Percentiles rank a stretch among this genome's conserved stretches.
Evolutionary conservation across 2,888 invertebrate species (phyloP).

Genomic region (Macropis europaea): DNA sequence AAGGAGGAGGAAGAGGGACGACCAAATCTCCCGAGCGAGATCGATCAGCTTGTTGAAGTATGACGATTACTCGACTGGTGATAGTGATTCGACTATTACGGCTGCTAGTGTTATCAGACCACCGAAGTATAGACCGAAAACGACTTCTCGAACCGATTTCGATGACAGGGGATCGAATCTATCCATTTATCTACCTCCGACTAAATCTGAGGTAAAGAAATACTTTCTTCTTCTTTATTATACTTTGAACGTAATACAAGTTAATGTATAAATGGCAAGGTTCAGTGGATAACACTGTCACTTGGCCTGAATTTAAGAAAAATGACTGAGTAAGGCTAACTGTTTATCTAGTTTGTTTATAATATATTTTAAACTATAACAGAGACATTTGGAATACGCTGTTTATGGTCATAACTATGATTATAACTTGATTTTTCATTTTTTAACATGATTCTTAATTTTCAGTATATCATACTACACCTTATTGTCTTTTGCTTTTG

Average conservation of each 20-base stretch:
- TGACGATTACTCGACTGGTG: constrained; percentile 61
- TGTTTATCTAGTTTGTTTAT: too few species aligned
- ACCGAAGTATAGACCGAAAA: constrained; percentile 22
- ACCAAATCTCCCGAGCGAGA: constrained; percentile 50
- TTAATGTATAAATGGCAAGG: too few species aligned
- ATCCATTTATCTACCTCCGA: constrained; percentile 19
- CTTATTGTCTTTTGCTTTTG: too few species aligned
- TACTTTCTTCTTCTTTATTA: not conserved
- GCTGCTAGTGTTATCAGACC: constrained; percentile 26
- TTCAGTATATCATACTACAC: too few species aligned
- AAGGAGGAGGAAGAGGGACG: constrained; percentile 52
- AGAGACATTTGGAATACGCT: too few species aligned
- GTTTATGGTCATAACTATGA: too few species aligned
- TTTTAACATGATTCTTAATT: too few species aligned
- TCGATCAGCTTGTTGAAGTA: constrained; percentile 58
- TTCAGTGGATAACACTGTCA: too few species aligned
- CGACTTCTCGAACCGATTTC: constrained; percentile 27
- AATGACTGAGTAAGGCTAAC: too few species aligned
- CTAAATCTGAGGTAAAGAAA: constrained; percentile 40
- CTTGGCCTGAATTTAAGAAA: too few species aligned
- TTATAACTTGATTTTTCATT: too few species aligned
- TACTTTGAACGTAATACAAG: not conserved
- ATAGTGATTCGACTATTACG: constrained; percentile 53
- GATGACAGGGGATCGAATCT: constrained; percentile 31
- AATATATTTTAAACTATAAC: too few species aligned